Conservation (phyloP, 2,797 vertebrate species). For the Onychomys leucogaster region DNA sequence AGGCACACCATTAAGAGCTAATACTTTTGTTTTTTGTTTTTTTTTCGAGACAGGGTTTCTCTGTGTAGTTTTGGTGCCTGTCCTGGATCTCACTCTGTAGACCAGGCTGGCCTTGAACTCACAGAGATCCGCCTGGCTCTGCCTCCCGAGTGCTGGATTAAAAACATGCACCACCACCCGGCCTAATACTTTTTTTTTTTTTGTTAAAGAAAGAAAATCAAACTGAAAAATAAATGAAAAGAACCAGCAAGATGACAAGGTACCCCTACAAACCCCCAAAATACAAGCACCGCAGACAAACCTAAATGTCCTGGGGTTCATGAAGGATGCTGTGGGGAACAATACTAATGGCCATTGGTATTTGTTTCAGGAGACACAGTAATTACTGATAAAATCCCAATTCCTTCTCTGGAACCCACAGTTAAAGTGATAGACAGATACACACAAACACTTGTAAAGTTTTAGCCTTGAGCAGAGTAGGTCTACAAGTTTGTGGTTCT, state of each 20-base stretch:
- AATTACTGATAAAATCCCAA: background rate
- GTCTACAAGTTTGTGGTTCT: background rate
- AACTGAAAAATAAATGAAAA: background rate
- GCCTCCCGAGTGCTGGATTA: no score
- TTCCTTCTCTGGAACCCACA: background rate
- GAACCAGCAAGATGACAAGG: background rate
- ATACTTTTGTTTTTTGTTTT: no score
- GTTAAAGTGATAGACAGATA: background rate
- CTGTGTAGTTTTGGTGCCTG: no score
- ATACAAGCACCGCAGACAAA: background rate
- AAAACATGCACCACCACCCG: no score
- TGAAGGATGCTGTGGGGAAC: background rate
- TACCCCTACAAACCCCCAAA: background rate
- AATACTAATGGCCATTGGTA: background rate
- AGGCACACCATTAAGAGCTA: no score
- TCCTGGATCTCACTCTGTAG: no score
- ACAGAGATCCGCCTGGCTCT: no score
- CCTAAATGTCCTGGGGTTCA: background rate
- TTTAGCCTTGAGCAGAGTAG: background rate
- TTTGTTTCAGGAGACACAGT: background rate
- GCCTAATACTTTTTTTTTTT: no score
- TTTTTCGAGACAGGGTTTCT: no score
- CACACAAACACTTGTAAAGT: background rate
- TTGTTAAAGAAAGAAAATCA: background rate
- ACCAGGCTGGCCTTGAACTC: no score